Conservation (phyloP, 2,113 vertebrate species). For the Erythrocercus mccallii region DNA sequence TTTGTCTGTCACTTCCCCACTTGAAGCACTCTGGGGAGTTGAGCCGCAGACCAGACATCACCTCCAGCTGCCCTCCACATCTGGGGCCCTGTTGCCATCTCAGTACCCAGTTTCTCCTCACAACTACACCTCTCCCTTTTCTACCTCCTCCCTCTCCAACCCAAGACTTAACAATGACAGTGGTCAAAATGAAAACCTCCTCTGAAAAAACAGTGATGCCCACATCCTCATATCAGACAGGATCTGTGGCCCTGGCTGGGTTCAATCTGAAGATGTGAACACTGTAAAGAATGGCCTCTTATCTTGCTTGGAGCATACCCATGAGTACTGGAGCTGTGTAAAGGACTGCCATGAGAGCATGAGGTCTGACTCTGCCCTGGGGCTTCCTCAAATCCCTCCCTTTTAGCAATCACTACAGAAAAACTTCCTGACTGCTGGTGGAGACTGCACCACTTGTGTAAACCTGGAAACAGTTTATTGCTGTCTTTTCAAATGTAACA, state of each 20-base stretch:
- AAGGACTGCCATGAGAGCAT: background rate
- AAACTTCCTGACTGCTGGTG: background rate
- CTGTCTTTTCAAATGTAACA: slow-evolving; percentile 50
- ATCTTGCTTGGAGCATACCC: background rate
- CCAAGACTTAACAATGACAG: background rate
- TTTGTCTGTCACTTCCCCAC: background rate
- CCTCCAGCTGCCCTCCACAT: background rate
- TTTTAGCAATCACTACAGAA: background rate
- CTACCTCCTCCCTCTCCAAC: background rate
- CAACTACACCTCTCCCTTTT: background rate
- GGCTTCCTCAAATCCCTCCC: background rate
- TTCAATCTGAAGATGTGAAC: background rate
- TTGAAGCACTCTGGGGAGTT: background rate
- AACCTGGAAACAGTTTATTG: slow-evolving; percentile 21
- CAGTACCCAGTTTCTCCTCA: background rate
- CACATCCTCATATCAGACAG: accelerated
- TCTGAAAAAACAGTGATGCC: background rate
- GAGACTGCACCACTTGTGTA: background rate
- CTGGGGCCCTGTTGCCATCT: accelerated
- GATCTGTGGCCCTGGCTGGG: background rate
- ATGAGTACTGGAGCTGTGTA: background rate
- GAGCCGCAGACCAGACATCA: background rate
- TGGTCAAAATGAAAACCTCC: background rate
- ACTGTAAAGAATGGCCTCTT: background rate
- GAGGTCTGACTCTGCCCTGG: background rate